Evolutionary conservation across 2,113 vertebrate species (phyloP).

Genomic region (Pygoscelis antarcticus): DNA sequence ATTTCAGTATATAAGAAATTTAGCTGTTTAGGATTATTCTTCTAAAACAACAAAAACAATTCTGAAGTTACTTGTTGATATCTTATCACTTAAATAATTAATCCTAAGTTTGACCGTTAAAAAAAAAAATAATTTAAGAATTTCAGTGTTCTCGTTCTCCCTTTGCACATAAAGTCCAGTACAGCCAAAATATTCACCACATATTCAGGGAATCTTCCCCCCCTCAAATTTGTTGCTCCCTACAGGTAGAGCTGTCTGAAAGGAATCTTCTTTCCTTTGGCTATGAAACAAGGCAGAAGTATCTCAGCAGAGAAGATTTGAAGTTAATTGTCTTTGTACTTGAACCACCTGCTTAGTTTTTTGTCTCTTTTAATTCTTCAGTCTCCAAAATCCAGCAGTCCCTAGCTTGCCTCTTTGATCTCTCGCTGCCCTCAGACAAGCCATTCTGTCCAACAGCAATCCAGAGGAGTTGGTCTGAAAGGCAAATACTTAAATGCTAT

Average conservation of each 20-base stretch:
- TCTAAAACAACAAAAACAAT: not conserved
- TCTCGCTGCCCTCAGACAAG: not conserved
- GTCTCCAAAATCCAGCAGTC: not conserved
- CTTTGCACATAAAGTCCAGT: not conserved
- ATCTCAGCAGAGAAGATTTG: not conserved
- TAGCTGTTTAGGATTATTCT: not conserved
- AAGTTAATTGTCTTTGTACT: not conserved
- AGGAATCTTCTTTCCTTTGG: not conserved
- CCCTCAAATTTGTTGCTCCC: not conserved
- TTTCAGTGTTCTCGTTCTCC: not conserved
- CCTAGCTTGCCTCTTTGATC: not conserved
- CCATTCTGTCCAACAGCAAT: not conserved
- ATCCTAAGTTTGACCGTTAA: not conserved
- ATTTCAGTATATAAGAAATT: not conserved
- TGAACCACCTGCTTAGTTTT: not conserved
- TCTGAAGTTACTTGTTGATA: not conserved
- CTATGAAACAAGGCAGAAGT: not conserved
- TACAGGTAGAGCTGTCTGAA: not conserved
- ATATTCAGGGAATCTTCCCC: not conserved
- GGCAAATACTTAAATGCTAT: not conserved
- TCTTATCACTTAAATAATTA: not conserved
- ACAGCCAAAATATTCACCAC: not conserved
- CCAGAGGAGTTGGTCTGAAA: not conserved
- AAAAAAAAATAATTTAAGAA: not conserved
- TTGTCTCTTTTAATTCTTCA: not conserved